These are phyloP conservation scores for Leistus spinibarbis DNA, from an alignment of 2,888 invertebrate genomes.

Conservation along the genomic window DNA sequence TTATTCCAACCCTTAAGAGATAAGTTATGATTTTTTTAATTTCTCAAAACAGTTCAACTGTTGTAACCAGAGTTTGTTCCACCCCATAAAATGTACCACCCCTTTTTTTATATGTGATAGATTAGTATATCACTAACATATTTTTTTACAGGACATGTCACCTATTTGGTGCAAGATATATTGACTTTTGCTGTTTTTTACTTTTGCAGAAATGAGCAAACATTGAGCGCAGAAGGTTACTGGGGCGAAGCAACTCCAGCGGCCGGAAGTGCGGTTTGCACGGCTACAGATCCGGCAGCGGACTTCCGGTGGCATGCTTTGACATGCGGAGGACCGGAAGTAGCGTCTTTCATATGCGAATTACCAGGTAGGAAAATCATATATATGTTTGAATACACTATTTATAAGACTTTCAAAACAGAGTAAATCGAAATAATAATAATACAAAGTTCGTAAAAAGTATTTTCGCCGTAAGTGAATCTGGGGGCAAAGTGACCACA, in stretches of 20 bases:
- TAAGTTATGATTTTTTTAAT: too few relatives aligned
- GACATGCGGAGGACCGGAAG: constrained; percentile 76
- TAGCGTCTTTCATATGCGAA: constrained; percentile 81
- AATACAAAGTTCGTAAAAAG: background rate
- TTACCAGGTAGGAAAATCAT: constrained; percentile 66
- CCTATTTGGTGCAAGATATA: background rate
- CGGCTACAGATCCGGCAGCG: constrained; percentile 74
- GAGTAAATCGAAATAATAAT: background rate
- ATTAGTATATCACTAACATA: too few relatives aligned
- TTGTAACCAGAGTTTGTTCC: too few relatives aligned
- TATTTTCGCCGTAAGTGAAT: background rate
- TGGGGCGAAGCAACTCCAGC: constrained; percentile 73
- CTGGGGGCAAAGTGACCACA: background rate
- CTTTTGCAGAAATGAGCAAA: constrained; percentile 63
- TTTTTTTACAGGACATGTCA: too few relatives aligned
- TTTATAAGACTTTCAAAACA: background rate
- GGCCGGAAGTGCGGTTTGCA: constrained; percentile 68
- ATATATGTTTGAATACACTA: background rate
- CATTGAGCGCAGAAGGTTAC: constrained; percentile 69
- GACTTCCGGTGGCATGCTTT: constrained; percentile 81
- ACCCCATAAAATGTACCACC: too few relatives aligned
- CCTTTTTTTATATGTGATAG: too few relatives aligned
- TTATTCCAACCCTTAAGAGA: too few relatives aligned
- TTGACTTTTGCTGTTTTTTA: background rate
- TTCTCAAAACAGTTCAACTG: too few relatives aligned